Evolutionary conservation across 2,113 vertebrate genomes (phyloP), one percentile per base, ranked within the genome.

Genomic region (Podilymbus podiceps): DNA sequence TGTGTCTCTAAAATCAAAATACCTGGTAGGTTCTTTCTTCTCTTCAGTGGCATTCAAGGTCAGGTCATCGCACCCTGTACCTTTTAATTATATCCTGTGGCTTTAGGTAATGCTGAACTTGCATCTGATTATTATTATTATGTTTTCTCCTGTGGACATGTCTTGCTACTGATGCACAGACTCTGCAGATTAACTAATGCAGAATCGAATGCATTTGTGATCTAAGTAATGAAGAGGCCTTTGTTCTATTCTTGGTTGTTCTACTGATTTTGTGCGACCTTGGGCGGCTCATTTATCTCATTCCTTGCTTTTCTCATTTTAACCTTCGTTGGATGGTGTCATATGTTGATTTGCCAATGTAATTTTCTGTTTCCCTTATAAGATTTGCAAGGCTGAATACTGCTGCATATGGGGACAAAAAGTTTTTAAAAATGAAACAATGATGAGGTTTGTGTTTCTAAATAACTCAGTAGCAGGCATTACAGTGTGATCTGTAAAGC

Each of bases 221-320:
- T 93, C 79, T 92, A 81, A 94, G 63, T 90, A 95, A 91, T 92
- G 93, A 96, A 94, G 76, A 74, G 88, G 68, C 56, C 72, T 94
- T 96, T 95, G 93, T 96, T 94, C 96, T 97, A 77, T 93, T 93
- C 90, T 78, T 87, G 93, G 92, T 92, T 90, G 72, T 96, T 96
- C 95, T 78, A 84, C 92, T 96, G 90, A 96, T 95, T 96, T 91
- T 95, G 68, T 78, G 92, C 0, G 80, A 94, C 96, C 95, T 94
- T 95, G 92, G 79, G 72, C 12, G 8, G 52, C 79, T 96, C 85
- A 52, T 93, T 93, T 95, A 53, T 78, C 53, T 92, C 69, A 56
- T 88, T 78, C 27, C 35, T 81, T 84, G 49, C 85, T 92, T 90
- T 90, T 87, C 80, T 78, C 58, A 53, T 91, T 93, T 92, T 90